Conservation (phyloP, 2,888 invertebrate genomes). For the Ischnura elegans region DNA sequence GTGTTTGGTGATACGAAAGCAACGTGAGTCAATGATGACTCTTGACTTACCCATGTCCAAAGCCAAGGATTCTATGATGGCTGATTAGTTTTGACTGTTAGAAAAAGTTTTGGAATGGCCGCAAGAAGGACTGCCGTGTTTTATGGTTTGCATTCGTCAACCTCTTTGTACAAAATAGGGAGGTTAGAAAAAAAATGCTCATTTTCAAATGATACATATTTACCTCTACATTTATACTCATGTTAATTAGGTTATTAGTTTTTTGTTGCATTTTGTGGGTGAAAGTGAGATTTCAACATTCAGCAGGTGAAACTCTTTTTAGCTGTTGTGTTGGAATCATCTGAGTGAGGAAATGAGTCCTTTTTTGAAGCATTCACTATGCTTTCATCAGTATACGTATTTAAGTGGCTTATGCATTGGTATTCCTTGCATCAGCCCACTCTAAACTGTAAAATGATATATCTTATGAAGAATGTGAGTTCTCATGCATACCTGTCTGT, state of each 20-base stretch:
- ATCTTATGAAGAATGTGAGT: constrained; percentile 63
- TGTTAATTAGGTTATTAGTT: constrained; percentile 66
- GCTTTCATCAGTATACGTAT: constrained; percentile 66
- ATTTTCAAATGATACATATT: constrained; percentile 66
- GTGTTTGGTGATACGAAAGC: constrained; percentile 11
- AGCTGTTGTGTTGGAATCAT: constrained; percentile 7
- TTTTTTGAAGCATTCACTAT: constrained; percentile 49
- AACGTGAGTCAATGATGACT: neutral
- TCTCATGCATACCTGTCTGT: constrained; percentile 67
- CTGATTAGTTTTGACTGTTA: constrained; percentile 30
- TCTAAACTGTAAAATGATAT: constrained; percentile 57
- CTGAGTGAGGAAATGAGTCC: constrained; percentile 46
- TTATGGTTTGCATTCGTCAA: constrained; percentile 14
- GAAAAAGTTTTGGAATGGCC: neutral
- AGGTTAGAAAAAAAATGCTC: constrained; percentile 57
- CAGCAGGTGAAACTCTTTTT: constrained; percentile 3
- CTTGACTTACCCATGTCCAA: neutral
- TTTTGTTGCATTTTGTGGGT: constrained; percentile 60
- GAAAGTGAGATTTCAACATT: constrained; percentile 41
- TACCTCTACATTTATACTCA: constrained; percentile 67
- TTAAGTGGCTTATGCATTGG: constrained; percentile 38
- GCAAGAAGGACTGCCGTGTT: neutral
- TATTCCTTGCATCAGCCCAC: constrained; percentile 36
- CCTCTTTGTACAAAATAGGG: constrained; percentile 46
- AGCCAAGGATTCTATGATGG: constrained; percentile 6